Conservation (phyloP, 2,113 vertebrate genomes). For the Echinops telfairi region DNA sequence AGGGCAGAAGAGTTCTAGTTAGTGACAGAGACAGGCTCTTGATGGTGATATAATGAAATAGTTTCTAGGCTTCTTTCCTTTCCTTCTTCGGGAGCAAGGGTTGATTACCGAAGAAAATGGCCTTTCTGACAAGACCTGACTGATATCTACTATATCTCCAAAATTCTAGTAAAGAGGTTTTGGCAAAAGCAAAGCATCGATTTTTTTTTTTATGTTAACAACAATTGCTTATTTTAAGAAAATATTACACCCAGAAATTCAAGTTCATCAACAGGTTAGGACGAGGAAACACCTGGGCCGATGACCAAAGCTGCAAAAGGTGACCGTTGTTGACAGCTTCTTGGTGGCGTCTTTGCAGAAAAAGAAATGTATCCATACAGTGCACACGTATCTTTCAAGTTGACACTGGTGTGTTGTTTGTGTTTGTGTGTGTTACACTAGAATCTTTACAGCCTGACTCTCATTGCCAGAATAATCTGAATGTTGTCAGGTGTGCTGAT, state of each 20-base stretch:
- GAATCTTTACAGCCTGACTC: neutral
- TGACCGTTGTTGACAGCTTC: neutral
- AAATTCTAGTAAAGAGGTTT: conserved; percentile 12
- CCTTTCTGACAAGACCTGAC: neutral
- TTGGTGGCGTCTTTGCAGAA: neutral
- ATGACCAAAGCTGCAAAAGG: neutral
- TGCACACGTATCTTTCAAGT: neutral
- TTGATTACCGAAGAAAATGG: neutral
- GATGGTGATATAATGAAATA: neutral
- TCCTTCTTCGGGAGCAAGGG: neutral
- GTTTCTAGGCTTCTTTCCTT: conserved; percentile 11
- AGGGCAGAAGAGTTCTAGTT: neutral
- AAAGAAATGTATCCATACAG: neutral
- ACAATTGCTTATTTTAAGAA: neutral
- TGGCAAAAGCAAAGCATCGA: neutral
- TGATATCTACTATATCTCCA: neutral
- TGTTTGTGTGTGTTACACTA: neutral
- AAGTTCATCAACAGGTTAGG: neutral
- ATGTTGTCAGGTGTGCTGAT: neutral
- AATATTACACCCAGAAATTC: neutral
- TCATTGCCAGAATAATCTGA: conserved; percentile 21
- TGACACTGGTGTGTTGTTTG: neutral
- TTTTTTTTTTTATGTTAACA: neutral
- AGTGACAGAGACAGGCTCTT: neutral
- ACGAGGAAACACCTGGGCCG: too few relatives aligned